phyloP scores from a whole-genome alignment of 2,888 invertebrate species.

The Aelia acuminata region DNA sequence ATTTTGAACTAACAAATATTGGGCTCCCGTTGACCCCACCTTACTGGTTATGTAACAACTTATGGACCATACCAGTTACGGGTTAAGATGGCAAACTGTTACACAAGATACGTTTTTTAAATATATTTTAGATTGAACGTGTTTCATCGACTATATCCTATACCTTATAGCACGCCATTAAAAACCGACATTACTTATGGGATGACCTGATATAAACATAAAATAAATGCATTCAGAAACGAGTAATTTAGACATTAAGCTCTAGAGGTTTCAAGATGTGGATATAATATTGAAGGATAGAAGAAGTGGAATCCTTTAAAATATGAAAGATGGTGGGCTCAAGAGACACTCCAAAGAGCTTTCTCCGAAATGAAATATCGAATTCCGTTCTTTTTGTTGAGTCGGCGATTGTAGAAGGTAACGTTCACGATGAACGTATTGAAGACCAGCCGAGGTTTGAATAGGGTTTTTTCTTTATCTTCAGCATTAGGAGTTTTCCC shows the following conservation, averaged over 20 bases:
- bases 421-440: neutral
- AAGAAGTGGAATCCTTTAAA: neutral
- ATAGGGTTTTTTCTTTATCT: neutral
- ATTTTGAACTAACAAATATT: too few relatives aligned
- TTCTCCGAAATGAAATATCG: constrained; percentile 10
- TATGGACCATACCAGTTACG: too few relatives aligned
- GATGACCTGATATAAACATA: too few relatives aligned
- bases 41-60: too few relatives aligned
- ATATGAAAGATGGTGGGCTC: neutral
- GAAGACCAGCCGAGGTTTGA: neutral
- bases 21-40: too few relatives aligned
- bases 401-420: neutral
- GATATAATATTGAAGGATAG: neutral
- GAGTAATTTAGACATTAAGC: neutral
- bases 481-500: neutral
- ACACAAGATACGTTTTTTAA: too few relatives aligned
- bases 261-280: neutral
- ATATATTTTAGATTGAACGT: too few relatives aligned
- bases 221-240: too few relatives aligned
- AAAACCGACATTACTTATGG: too few relatives aligned
- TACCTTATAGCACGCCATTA: too few relatives aligned
- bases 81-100: too few relatives aligned
- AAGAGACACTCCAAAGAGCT: neutral
- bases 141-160: too few relatives aligned
- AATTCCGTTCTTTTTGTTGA: neutral